Base-by-base conservation (phyloP, 2,797 vertebrate species). In the Semotilus atromaculatus region DNA sequence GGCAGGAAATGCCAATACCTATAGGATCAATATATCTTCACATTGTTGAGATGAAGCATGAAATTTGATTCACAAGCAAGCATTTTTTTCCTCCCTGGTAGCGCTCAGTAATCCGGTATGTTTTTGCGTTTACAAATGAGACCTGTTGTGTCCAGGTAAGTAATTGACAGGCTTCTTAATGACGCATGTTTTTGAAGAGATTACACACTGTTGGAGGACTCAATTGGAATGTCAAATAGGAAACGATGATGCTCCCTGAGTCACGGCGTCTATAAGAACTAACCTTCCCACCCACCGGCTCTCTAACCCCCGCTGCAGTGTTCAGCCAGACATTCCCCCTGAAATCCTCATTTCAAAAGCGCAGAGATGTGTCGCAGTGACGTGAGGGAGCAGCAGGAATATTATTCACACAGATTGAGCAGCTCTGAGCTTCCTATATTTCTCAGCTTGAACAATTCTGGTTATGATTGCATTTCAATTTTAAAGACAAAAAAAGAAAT, bases 291-390 rank as follows among this genome's bases (percentile, higher is more conserved):
- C 53, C 80, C 53, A 72, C 73, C 34, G 19, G 62, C 62, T n/a
- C 21, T 83, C 58, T 84, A 83, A 87, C 89, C 78, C 18, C 67
- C 79, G 48, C 14, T 11, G 53, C 76, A 82, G 55, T 43, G 13
- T 71, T 90, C 82, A 72, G 34, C 77, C 76, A 91, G 70, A 83
- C 87, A 38, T 80, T 85, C 90, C 85, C 71, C 72, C 29, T 68
- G 86, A 90, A 92, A 91, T 88, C 88, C 86, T 82, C 48, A 80
- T 86, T 91, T 93, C 86, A 90, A 86, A 92, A 87, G 87, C 90
- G 89, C 86, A 75, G 79, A 74, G 40, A 90, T 73, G 80, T 3
- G 88, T 88, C 34, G 87, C 86, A 85, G 85, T 40, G 34, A 71
- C 86, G 84, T 84, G 88, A 81, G 43, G 67, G 85, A 76, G 90